Percentiles rank a stretch among this genome's conserved stretches.
phyloP scores from a whole-genome alignment of 2,797 vertebrate genomes.

The Pangasius macronema region DNA sequence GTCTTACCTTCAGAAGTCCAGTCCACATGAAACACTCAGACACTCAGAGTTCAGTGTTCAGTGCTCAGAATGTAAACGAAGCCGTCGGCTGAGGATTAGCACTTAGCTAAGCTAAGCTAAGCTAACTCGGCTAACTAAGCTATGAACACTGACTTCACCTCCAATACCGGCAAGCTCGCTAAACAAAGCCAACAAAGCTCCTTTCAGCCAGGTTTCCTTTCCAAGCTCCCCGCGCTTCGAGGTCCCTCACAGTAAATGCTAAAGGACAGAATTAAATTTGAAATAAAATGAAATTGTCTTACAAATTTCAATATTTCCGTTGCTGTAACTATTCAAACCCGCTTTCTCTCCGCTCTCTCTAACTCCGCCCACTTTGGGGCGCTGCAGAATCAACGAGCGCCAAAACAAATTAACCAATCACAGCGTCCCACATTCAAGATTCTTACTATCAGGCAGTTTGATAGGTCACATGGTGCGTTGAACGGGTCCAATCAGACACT shows the following conservation, averaged over 20 bases:
- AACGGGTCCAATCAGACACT: slow-evolving; percentile 61
- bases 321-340: slow-evolving; percentile 69
- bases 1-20: slow-evolving; percentile 66
- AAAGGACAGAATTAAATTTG: background rate
- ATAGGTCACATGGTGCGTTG: slow-evolving; percentile 48
- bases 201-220: background rate
- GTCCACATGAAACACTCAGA: slow-evolving; percentile 69
- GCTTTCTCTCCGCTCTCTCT: slow-evolving; percentile 64
- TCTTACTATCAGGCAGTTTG: slow-evolving; percentile 28
- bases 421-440: slow-evolving; percentile 30
- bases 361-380: slow-evolving; percentile 61
- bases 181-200: slow-evolving; percentile 36
- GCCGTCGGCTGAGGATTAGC: slow-evolving; percentile 49
- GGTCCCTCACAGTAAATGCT: background rate
- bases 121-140: slow-evolving; percentile 61
- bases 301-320: slow-evolving; percentile 66
- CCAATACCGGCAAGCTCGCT: slow-evolving; percentile 62
- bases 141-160: slow-evolving; percentile 50
- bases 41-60: slow-evolving; percentile 30
- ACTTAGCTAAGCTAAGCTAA: slow-evolving; percentile 55
- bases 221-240: background rate
- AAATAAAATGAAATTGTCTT: background rate
- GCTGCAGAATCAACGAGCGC: slow-evolving; percentile 75
- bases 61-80: slow-evolving; percentile 35
- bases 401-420: slow-evolving; percentile 75